Conservation (phyloP, 2,888 invertebrate genomes). For the Oconnorella tubifera region DNA sequence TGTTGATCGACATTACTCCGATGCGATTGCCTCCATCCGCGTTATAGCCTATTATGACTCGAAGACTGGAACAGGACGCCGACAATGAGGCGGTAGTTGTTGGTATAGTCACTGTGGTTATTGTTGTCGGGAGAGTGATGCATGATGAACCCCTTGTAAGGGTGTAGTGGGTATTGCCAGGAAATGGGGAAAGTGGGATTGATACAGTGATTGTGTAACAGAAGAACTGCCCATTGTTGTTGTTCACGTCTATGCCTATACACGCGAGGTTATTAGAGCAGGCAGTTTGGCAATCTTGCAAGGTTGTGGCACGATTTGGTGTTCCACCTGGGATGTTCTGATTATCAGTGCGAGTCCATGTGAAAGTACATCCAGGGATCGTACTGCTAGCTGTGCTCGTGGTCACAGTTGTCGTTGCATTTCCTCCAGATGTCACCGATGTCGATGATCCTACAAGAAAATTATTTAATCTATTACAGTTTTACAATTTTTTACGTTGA, state of each 20-base stretch:
- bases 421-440: no score
- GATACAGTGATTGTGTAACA: slow-evolving; percentile 15
- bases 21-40: slow-evolving; percentile 17
- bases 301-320: slow-evolving; percentile 15
- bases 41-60: slow-evolving; percentile 10
- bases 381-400: no score
- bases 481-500: no score
- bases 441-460: no score
- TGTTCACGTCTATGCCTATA: slow-evolving; percentile 22
- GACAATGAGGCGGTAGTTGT: neutral
- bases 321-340: slow-evolving; percentile 18
- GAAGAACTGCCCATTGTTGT: slow-evolving; percentile 3
- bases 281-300: slow-evolving; percentile 12
- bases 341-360: neutral
- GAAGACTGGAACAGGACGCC: neutral
- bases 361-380: neutral
- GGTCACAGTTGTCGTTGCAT: no score
- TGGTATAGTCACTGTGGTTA: neutral
- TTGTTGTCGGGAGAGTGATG: neutral
- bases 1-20: slow-evolving; percentile 9
- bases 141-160: slow-evolving; percentile 14
- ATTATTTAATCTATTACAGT: no score
- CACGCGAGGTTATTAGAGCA: slow-evolving; percentile 14
- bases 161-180: slow-evolving; percentile 19
- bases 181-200: slow-evolving; percentile 6